These are phyloP conservation scores for Corythoichthys intestinalis DNA, from an alignment of 2,113 vertebrate species.

Conservation along the genomic window DNA sequence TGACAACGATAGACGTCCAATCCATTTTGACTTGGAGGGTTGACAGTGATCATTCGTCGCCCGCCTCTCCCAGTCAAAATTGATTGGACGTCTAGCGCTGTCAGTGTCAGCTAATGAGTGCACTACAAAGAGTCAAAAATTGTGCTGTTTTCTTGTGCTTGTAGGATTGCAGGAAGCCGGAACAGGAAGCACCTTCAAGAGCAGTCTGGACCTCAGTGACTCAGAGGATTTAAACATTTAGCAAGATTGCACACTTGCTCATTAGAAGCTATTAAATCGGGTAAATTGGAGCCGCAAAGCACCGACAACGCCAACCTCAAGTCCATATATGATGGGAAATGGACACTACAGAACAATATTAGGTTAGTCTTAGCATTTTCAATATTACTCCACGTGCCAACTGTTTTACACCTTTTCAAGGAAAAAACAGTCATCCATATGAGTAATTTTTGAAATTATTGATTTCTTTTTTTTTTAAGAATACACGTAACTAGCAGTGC, in stretches of 20 bases:
- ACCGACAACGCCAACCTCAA: background rate
- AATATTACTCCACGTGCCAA: conserved; percentile 37
- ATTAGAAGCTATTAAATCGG: conserved; percentile 9
- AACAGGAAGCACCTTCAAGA: conserved; percentile 81
- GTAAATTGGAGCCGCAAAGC: background rate
- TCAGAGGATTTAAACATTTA: conserved; percentile 71
- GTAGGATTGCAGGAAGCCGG: conserved; percentile 78
- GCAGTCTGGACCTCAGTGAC: conserved; percentile 85
- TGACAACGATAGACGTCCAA: no score
- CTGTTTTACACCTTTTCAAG: background rate
- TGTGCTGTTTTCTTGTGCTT: background rate
- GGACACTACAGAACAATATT: background rate
- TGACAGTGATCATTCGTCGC: no score
- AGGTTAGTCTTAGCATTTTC: background rate
- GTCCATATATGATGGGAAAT: background rate
- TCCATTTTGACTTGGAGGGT: no score
- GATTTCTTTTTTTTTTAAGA: no score
- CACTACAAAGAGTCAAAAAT: no score
- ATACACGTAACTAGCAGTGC: no score
- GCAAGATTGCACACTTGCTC: conserved; percentile 21
- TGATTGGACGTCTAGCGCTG: no score
- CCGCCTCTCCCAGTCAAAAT: no score
- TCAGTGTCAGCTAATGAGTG: no score
- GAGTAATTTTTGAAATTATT: no score
- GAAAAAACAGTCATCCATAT: no score